Conservation (phyloP, 2,113 vertebrate genomes). For the Etia nguti region DNA sequence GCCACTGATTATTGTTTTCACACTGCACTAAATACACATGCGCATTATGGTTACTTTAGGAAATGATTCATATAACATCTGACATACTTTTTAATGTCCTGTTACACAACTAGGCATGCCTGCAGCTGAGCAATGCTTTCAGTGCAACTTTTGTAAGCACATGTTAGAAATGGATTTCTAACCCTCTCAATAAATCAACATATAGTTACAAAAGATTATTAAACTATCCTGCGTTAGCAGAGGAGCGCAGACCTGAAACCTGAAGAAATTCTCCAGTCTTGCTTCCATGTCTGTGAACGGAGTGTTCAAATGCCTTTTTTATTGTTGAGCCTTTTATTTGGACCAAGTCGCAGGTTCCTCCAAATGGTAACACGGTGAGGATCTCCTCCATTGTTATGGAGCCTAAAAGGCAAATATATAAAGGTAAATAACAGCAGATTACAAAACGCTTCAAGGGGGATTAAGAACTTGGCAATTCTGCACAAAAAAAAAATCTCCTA, state of each 20-base stretch:
- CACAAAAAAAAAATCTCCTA: slow-evolving; percentile 15
- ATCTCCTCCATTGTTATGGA: slow-evolving; percentile 84
- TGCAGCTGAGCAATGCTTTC: not conserved
- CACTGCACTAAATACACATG: not conserved
- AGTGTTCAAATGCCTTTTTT: slow-evolving; percentile 84
- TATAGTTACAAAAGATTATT: not conserved
- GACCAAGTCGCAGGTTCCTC: slow-evolving; percentile 82
- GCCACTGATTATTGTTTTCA: not conserved
- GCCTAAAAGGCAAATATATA: slow-evolving; percentile 62
- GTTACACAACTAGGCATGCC: not conserved
- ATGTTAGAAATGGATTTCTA: not conserved
- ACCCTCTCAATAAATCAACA: not conserved
- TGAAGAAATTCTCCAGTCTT: slow-evolving; percentile 87
- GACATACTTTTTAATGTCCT: not conserved
- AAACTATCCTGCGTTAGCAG: not conserved
- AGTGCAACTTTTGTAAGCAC: not conserved
- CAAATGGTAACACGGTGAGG: slow-evolving; percentile 83
- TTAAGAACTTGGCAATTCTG: not conserved
- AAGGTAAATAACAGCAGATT: not conserved
- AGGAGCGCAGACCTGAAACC: slow-evolving; percentile 76
- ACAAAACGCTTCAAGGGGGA: not conserved
- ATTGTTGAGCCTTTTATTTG: slow-evolving; percentile 84
- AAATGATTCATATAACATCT: not conserved
- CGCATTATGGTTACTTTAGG: not conserved
- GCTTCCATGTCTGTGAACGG: slow-evolving; percentile 75